Evolutionary conservation across 2,797 vertebrate species (phyloP).

Genomic region (Pygocentrus nattereri): DNA sequence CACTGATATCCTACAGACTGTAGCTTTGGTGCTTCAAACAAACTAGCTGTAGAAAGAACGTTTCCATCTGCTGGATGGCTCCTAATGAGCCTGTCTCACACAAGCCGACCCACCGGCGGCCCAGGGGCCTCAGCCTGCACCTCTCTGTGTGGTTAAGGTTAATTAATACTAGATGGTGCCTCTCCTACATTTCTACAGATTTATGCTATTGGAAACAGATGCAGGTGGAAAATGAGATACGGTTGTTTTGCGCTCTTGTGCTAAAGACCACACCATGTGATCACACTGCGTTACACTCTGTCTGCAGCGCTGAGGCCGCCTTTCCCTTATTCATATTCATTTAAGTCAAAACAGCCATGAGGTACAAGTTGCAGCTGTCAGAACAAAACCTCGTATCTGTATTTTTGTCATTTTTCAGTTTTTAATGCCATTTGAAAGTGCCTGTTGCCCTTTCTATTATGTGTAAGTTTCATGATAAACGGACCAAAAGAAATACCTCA

Average conservation of each 20-base stretch:
- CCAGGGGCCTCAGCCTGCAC: conserved; percentile 50
- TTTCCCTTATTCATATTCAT: too few relatives aligned
- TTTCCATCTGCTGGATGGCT: conserved; percentile 57
- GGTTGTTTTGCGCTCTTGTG: conserved; percentile 2
- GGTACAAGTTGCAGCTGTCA: too few relatives aligned
- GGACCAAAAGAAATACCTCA: too few relatives aligned
- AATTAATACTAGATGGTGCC: conserved; percentile 56
- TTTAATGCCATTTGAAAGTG: too few relatives aligned
- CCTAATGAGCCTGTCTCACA: conserved; percentile 47
- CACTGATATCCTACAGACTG: neutral
- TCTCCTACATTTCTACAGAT: conserved; percentile 38
- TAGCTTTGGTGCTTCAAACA: conserved; percentile 5
- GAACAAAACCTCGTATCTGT: too few relatives aligned
- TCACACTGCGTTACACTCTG: neutral
- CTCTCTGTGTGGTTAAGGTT: conserved; percentile 49
- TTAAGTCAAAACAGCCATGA: too few relatives aligned
- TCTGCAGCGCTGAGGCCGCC: neutral
- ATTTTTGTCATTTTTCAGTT: too few relatives aligned
- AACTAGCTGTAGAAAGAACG: conserved; percentile 51
- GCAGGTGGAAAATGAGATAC: conserved; percentile 31
- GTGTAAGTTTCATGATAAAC: too few relatives aligned
- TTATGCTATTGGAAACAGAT: conserved; percentile 54
- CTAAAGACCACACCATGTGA: neutral
- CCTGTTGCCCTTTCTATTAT: too few relatives aligned
- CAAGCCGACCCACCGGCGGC: conserved; percentile 33